phyloP scores from a whole-genome alignment of 2,888 invertebrate species.

The Spilarctia lutea region DNA sequence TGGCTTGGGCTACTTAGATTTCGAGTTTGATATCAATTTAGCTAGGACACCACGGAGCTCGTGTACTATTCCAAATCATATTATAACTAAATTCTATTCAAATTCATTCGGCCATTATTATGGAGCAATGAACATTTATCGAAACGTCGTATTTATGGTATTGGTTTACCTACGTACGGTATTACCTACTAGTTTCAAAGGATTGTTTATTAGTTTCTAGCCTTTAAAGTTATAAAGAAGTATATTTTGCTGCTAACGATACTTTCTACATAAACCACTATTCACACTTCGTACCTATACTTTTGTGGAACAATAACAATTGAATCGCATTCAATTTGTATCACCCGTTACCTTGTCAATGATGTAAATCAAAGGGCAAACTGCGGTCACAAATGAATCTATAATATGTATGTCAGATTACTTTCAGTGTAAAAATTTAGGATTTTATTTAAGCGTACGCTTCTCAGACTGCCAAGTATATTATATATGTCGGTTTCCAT shows the following conservation, averaged over 20 bases:
- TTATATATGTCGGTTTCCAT: neutral
- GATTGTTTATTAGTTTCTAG: neutral
- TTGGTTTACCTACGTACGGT: neutral
- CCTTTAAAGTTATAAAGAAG: neutral
- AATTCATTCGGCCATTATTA: neutral
- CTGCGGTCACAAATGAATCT: conserved; percentile 25
- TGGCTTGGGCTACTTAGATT: neutral
- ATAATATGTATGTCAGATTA: neutral
- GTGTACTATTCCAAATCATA: neutral
- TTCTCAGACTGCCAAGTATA: neutral
- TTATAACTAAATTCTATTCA: neutral
- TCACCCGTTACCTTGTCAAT: conserved; percentile 36
- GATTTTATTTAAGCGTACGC: too few relatives aligned
- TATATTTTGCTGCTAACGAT: conserved; percentile 30
- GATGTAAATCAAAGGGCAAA: conserved; percentile 34
- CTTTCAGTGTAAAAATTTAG: neutral
- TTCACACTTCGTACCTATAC: conserved; percentile 29
- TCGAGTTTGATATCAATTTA: neutral
- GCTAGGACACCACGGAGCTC: neutral
- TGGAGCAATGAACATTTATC: neutral
- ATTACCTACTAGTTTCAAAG: neutral
- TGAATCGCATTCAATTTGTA: conserved; percentile 44
- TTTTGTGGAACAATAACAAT: conserved; percentile 51
- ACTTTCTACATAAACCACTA: conserved; percentile 17
- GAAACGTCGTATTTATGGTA: neutral